phyloP scores from a whole-genome alignment of 2,888 invertebrate genomes.

The Hydropsyche betteni region DNA sequence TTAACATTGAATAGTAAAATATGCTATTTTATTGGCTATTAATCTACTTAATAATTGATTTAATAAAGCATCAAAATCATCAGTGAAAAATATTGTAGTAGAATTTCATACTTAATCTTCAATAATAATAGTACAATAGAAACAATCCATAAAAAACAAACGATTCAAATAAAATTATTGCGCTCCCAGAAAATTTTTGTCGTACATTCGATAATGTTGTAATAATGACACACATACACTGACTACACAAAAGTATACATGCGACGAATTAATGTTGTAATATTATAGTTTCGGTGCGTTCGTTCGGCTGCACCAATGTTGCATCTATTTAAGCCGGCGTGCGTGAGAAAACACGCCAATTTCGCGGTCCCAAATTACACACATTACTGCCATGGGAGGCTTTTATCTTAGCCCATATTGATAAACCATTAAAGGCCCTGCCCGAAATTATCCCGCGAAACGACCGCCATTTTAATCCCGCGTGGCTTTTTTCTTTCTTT shows the following conservation, averaged over 20 bases:
- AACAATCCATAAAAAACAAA: conserved; percentile 24
- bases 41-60: conserved; percentile 54
- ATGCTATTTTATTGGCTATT: conserved; percentile 51
- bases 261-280: conserved; percentile 52
- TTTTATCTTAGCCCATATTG: not conserved
- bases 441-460: too few species aligned
- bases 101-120: conserved; percentile 59
- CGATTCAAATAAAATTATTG: conserved; percentile 9
- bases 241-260: conserved; percentile 52
- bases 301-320: not conserved
- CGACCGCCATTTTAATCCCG: too few species aligned
- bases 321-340: conserved; percentile 13
- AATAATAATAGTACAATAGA: conserved; percentile 41
- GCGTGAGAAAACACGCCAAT: conserved; percentile 2
- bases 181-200: not conserved
- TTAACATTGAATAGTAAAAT: conserved; percentile 45
- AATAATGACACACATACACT: conserved; percentile 50
- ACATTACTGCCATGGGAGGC: not conserved
- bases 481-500: too few species aligned
- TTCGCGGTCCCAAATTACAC: not conserved
- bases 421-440: not conserved
- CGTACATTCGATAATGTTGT: not conserved
- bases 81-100: conserved; percentile 61
- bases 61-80: conserved; percentile 67
- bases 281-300: conserved; percentile 32